Base-by-base conservation (phyloP, 2,888 invertebrate genomes). In the Andricus quercusramuli region DNA sequence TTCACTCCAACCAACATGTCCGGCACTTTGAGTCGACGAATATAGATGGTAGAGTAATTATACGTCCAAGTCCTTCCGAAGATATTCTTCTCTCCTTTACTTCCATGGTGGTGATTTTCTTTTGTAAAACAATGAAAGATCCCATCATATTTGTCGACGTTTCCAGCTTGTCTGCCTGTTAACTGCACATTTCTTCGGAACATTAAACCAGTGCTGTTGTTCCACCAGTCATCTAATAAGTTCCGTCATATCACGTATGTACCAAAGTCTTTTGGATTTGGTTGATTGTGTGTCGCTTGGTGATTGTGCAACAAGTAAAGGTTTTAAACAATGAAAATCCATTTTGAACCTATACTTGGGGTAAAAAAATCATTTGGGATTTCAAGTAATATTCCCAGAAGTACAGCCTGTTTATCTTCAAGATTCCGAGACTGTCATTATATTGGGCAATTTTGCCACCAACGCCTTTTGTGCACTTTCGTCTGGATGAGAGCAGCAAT, bases 401-500 rank as follows among this genome's bases (percentile, higher is more conserved):
- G 44, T 22, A n/a, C 3, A 56, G 56, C 56, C 56, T 56, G 20
- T 56, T 56, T n/a, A 56, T 56, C n/a, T n/a, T n/a, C n/a, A n/a
- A 56, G 20, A n/a, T 56, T 8, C 56, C 56, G 3, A n/a, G 56
- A n/a, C n/a, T n/a, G 9, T 3, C n/a, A 56, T 56, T 56, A 56
- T 56, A n/a, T 56, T 20, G n/a, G 9, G 20, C 56, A 56, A 56
- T n/a, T 56, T 56, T 56, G n/a, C 56, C n/a, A 56, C n/a, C n/a
- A 56, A 56, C n/a, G 47, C 22, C 22, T 59, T 22, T 59, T 59
- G 22, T 22, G 59, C 22, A 59, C 67, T 44, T 22, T 44, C 17
- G 17, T 51, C 51, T 56, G n/a, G 17, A 5, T n/a, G n/a, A 74
- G 74, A 56, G 29, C 51, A 51, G 51, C 56, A 74, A 74, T 74